These are phyloP conservation scores for Megaceryle maxima DNA, from an alignment of 2,113 vertebrate genomes.

Conservation along the genomic window DNA sequence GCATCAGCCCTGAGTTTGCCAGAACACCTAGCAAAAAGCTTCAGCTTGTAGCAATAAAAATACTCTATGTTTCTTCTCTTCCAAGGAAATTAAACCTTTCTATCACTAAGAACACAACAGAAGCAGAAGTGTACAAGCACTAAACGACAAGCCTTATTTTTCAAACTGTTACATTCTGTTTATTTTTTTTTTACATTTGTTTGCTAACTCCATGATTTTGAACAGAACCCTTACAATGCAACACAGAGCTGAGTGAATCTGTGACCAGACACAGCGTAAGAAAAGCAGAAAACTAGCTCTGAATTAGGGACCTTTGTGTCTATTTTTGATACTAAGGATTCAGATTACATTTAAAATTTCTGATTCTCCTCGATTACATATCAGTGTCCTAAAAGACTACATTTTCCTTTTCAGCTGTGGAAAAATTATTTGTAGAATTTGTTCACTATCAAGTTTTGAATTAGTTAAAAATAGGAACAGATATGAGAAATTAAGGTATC, in stretches of 20 bases:
- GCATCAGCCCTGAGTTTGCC: neutral
- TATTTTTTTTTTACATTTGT: neutral
- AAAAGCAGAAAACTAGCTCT: neutral
- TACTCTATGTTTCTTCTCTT: neutral
- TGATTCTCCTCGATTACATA: neutral
- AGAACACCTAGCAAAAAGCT: neutral
- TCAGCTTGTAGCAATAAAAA: constrained; percentile 20
- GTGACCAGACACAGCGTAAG: neutral
- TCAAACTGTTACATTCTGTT: neutral
- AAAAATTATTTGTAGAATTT: neutral
- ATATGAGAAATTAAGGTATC: neutral
- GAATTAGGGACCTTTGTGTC: neutral
- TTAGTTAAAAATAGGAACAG: neutral
- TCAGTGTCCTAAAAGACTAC: neutral
- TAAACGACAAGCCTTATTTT: neutral
- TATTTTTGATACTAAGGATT: neutral
- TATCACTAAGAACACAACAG: neutral
- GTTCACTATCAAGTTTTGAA: neutral
- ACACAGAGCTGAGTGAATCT: neutral
- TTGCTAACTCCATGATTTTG: neutral
- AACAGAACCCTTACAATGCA: neutral
- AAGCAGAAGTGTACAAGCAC: neutral
- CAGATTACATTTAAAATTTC: neutral
- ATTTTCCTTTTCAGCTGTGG: neutral
- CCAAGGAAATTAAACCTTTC: neutral